phyloP scores from a whole-genome alignment of 1,140 invertebrate species.

The Andrena cerasifolii region DNA sequence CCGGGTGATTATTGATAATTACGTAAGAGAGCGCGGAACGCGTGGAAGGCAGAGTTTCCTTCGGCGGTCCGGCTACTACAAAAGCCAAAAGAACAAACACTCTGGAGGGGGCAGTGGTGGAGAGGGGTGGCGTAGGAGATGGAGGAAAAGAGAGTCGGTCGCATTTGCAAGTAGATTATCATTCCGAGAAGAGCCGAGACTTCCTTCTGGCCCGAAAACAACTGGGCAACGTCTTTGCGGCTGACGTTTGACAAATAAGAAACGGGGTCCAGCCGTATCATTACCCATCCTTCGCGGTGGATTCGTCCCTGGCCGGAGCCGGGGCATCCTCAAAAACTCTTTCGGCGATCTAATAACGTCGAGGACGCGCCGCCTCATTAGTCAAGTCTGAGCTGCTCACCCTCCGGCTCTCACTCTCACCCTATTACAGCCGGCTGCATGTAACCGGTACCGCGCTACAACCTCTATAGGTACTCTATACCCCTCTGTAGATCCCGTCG shows the following conservation, averaged over 20 bases:
- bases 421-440: conserved; percentile 64
- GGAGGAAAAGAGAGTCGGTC: conserved; percentile 34
- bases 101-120: background rate
- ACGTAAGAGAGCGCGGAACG: conserved; percentile 35
- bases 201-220: conserved; percentile 70
- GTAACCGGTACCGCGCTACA: conserved; percentile 63
- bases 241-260: conserved; percentile 83
- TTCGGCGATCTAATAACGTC: conserved; percentile 82
- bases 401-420: conserved; percentile 56
- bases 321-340: conserved; percentile 80
- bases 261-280: conserved; percentile 81
- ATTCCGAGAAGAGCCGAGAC: conserved; percentile 65
- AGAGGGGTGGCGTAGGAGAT: background rate
- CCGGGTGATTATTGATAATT: conserved; percentile 60
- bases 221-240: conserved; percentile 71
- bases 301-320: conserved; percentile 71
- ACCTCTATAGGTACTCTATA: conserved; percentile 40
- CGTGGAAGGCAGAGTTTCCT: background rate
- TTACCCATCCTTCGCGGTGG: conserved; percentile 80
- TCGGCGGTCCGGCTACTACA: conserved; percentile 1
- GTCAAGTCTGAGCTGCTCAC: conserved; percentile 75
- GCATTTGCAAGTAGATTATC: conserved; percentile 73
- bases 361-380: conserved; percentile 82
- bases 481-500: conserved; percentile 21
- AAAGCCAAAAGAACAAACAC: conserved; percentile 26